Evolutionary conservation across 53 echinoderm and acorn worm species (phyloP), one percentile per base, ranked within the genome.

Genomic region (Holothuria leucospilota): DNA sequence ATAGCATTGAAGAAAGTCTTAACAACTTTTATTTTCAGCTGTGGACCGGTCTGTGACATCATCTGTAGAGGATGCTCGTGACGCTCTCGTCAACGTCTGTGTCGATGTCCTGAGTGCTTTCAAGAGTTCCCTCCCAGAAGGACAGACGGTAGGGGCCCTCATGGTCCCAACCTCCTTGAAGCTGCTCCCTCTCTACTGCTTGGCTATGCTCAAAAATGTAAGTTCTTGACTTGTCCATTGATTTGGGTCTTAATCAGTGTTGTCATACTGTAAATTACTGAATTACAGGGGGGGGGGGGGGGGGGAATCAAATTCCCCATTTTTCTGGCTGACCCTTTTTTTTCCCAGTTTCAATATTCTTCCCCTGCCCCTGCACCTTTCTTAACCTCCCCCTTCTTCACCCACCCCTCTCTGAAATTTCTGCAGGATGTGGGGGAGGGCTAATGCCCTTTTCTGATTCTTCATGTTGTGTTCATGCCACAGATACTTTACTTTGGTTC

Each of bases 11-110:
- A 34, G 34, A 34, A 3, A 34, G 34, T 34, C 2, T 34, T 34
- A 3, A 34, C 34, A 34, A 34, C 11, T 46, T 46, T 39, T 23
- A 41, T 23, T 74, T 23, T 46, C 88, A 99, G 99, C 99, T 82
- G 99, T 99, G 30, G 99, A 99, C 64, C 92, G 93, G 63, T 93
- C 92, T 51, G 90, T 91, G 79, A 89, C 92, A n/a, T 90, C 94
- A 13, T 92, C 89, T 2, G 91, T 99, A 29, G 89, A 88, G 4
- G 99, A 99, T 85, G 95, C 99, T 42, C 88, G 99, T 27, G 99
- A 99, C 94, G 99, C 99, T 0, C 61, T 99, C 51, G 99, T 99
- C 60, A 99, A 99, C 34, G 99, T 99, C 58, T 92, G 93, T 39
- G 69, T 94, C 14, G 99, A 99, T 70, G 89, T 92, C 14, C 77